Evolutionary conservation across 2,797 vertebrate species (phyloP).

Genomic region (Pelobates cultripes): DNA sequence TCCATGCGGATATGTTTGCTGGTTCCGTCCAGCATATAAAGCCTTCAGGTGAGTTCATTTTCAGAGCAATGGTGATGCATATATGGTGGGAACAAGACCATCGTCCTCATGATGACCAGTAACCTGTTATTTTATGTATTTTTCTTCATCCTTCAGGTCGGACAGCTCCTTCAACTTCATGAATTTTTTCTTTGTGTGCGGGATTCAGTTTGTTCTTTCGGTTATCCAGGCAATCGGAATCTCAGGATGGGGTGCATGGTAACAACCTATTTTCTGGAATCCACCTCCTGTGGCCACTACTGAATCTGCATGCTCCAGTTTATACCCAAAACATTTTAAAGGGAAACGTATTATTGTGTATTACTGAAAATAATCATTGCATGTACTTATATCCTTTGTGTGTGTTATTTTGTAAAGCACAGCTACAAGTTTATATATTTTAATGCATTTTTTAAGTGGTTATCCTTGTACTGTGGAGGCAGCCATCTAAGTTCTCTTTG

Average conservation of each 20-base stretch:
- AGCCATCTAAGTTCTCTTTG: too few species aligned
- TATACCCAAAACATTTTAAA: too few species aligned
- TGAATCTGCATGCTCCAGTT: too few species aligned
- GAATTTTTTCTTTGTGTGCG: conserved; percentile 95
- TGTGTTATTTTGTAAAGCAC: too few species aligned
- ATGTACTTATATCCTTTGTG: too few species aligned
- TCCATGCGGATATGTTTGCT: conserved; percentile 91
- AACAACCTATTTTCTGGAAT: conserved; percentile 61
- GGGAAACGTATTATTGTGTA: too few species aligned
- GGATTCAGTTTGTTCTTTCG: conserved; percentile 83
- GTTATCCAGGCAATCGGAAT: conserved; percentile 87
- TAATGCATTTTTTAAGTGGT: too few species aligned
- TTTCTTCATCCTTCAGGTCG: conserved; percentile 71
- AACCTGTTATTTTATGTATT: not conserved
- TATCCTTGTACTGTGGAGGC: too few species aligned
- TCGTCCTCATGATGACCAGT: not conserved
- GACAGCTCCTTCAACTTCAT: conserved; percentile 98
- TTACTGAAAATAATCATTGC: too few species aligned
- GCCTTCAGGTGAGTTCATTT: conserved; percentile 83
- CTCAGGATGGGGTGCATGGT: conserved; percentile 89
- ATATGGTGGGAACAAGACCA: not conserved
- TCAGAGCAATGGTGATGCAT: not conserved
- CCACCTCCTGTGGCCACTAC: too few species aligned
- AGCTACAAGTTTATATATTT: too few species aligned
- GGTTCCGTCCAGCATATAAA: conserved; percentile 95